Evolutionary conservation across 1,140 invertebrate species (phyloP), one percentile per base, ranked within the genome.

Genomic region (Latrodectus geometricus): DNA sequence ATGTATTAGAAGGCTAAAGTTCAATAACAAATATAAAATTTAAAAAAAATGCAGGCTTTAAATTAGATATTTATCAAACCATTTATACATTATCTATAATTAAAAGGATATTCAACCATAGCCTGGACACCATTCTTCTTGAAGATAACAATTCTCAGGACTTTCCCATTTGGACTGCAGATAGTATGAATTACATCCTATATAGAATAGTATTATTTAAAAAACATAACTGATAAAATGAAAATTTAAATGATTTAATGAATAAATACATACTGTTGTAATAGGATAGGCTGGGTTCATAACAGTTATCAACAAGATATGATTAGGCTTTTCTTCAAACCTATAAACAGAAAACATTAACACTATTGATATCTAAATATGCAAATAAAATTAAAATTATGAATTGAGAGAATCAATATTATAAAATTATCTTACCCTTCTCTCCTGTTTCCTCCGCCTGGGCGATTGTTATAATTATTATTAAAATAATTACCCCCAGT

Each of bases 111-210:
- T 96, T 99, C 98, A 90, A 99, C 97, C 96, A 99, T 98, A 78
- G 97, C 97, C 92, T 99, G 98, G 9, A 99, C 96, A 81, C 97
- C 97, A 92, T 98, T 98, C 92, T 99, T 99, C 94, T 98, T 98
- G 93, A 99, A 99, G 89, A 99, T 98, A 76, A 99, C 98, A 92
- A 99, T 99, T 89, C 98, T 94, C 88, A 97, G 94, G n/a, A 99
- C 98, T 91, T 97, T 95, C 50, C 98, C 98, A 93, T 96, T 96
- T 80, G 97, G 95, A 89, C 95, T 94, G 91, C 96, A 97, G 91
- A 99, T 99, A 89, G 97, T 98, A 93, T 99, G 96, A 91, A 99
- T 95, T 70, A 99, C 97, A 92, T 99, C 97, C 97, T 98, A 94
- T 4, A 90, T 61, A 48, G 20, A 23, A 0, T 17, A 68, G 11